A percentile compares a stretch with the other conserved stretches of the same genome.
phyloP scores from a whole-genome alignment of 2,797 vertebrate species.

The Picus viridis region DNA sequence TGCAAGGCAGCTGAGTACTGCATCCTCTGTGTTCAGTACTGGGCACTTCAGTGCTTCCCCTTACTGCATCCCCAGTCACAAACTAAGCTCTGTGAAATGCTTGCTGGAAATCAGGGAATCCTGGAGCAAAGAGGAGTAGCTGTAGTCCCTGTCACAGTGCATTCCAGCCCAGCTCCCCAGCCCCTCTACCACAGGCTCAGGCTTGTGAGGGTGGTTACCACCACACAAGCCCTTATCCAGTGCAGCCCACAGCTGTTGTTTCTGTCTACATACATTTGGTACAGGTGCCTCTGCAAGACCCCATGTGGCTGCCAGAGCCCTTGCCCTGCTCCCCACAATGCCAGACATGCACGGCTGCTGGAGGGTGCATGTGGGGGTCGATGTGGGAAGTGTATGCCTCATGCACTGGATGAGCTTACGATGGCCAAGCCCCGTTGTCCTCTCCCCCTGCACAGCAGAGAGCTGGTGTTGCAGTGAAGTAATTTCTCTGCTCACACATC shows the following conservation, averaged over 20 bases:
- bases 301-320: background rate
- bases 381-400: too few relatives aligned
- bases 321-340: accelerated
- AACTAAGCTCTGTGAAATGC: background rate
- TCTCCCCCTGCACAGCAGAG: background rate
- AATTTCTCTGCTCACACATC: background rate
- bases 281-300: background rate
- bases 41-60: accelerated
- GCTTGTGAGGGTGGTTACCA: background rate
- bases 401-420: background rate
- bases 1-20: accelerated
- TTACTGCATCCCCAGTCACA: background rate
- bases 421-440: background rate
- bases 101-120: background rate
- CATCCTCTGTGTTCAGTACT: background rate
- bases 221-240: too few relatives aligned
- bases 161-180: accelerated
- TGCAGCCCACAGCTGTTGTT: background rate
- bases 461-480: background rate
- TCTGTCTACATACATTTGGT: background rate
- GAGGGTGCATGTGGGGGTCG: background rate
- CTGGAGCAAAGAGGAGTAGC: background rate
- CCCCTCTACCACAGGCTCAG: accelerated
- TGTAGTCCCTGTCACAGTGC: background rate
- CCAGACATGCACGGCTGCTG: background rate